Percentiles rank a stretch among this genome's conserved stretches.
These are phyloP conservation scores for Micromesistius poutassou DNA, from an alignment of 2,797 vertebrate species.

Conservation along the genomic window DNA sequence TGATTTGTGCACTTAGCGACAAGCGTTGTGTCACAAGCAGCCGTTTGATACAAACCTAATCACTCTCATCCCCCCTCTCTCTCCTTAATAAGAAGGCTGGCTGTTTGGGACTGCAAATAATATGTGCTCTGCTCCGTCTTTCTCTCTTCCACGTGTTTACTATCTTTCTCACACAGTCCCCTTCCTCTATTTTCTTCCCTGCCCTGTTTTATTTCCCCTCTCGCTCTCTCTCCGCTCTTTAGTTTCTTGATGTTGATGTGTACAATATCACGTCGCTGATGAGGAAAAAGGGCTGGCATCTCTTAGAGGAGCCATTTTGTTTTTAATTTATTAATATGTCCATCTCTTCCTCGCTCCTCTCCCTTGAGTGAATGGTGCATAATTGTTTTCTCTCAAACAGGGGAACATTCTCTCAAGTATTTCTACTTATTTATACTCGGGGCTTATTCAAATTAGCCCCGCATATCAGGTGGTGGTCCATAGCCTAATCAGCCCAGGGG, in stretches of 20 bases:
- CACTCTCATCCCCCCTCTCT: conserved; percentile 69
- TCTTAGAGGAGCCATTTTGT: conserved; percentile 72
- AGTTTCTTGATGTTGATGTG: conserved; percentile 63
- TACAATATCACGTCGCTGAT: conserved; percentile 70
- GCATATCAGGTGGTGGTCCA: conserved; percentile 64
- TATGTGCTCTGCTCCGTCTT: conserved; percentile 36
- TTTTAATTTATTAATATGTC: conserved; percentile 64
- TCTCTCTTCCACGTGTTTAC: conserved; percentile 12
- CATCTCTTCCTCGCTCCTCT: conserved; percentile 22
- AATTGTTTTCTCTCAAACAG: conserved; percentile 31
- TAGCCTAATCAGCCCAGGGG: conserved; percentile 64
- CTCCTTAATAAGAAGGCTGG: conserved; percentile 63
- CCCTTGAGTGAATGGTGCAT: conserved; percentile 26
- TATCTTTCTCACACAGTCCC: conserved; percentile 11
- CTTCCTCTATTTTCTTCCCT: conserved; percentile 17
- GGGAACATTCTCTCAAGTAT: conserved; percentile 14
- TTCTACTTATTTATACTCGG: conserved; percentile 5
- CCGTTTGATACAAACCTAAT: conserved; percentile 69
- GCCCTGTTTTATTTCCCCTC: conserved; percentile 9
- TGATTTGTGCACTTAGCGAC: conserved; percentile 58
- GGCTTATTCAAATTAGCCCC: conserved; percentile 64
- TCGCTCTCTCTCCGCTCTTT: conserved; percentile 51
- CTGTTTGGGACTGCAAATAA: conserved; percentile 66
- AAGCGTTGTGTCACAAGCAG: conserved; percentile 50
- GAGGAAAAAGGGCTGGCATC: conserved; percentile 62